These are phyloP conservation scores for Trichonephila inaurata DNA, from an alignment of 1,140 invertebrate genomes.

Conservation along the genomic window DNA sequence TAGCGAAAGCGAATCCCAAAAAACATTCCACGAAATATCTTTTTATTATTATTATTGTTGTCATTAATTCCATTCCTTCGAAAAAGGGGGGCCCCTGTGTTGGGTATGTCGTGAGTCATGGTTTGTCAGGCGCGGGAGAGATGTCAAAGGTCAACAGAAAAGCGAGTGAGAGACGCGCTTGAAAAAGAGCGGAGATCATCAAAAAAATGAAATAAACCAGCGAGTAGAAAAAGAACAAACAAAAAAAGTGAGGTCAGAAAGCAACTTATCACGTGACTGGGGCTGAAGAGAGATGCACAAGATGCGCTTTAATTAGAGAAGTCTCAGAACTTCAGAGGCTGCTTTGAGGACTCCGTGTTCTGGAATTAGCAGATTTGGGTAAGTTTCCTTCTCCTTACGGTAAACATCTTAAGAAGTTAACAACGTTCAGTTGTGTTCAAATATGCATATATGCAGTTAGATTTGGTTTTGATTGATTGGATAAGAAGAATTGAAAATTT, in stretches of 20 bases:
- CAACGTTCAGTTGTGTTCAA: no score
- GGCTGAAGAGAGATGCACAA: background rate
- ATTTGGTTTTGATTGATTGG: no score
- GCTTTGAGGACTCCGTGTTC: background rate
- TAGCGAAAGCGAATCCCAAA: no score
- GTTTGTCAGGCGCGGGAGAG: background rate
- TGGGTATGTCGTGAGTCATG: background rate
- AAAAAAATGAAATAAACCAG: background rate
- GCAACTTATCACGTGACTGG: constrained; percentile 25
- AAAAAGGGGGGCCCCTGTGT: no score
- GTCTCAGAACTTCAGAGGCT: background rate
- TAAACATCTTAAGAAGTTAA: no score
- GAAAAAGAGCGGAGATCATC: background rate
- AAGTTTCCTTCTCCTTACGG: background rate
- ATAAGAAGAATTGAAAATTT: no score
- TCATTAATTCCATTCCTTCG: no score
- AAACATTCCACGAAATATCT: no score
- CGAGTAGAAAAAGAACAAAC: background rate
- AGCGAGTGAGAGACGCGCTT: background rate
- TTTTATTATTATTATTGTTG: no score
- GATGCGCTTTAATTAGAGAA: constrained; percentile 49
- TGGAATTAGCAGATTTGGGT: background rate
- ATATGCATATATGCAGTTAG: no score
- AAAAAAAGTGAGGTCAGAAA: background rate
- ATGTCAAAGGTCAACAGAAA: constrained; percentile 17